Evolutionary conservation across 92 coral and sea anemone species (phyloP).

Genomic region (Ricordea florida): DNA sequence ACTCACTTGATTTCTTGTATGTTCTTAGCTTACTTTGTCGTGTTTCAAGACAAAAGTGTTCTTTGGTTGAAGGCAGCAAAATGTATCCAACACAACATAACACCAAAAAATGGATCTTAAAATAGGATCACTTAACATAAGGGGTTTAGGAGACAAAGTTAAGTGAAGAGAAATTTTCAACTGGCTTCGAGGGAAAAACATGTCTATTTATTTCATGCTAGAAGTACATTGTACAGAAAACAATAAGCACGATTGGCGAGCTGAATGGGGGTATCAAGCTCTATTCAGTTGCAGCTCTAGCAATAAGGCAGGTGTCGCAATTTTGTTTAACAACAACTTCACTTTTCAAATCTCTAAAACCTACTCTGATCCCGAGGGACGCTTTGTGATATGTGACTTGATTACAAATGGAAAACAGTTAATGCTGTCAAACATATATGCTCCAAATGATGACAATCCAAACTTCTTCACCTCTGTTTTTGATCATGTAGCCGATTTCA

Average conservation of each 20-base stretch:
- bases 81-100: too few relatives aligned
- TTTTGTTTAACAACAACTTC: conserved; percentile 29
- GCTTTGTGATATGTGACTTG: conserved; percentile 2
- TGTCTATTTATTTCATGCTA: conserved; percentile 8
- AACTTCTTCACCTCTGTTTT: neutral
- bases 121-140: too few relatives aligned
- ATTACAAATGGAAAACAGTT: neutral
- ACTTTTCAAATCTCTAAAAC: neutral
- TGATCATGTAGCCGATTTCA: neutral
- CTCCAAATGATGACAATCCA: neutral
- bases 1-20: too few relatives aligned
- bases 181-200: conserved; percentile 21
- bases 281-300: conserved; percentile 12
- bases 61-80: too few relatives aligned
- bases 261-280: conserved; percentile 27
- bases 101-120: too few relatives aligned
- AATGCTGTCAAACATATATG: neutral
- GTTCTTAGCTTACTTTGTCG: too few relatives aligned
- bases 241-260: neutral
- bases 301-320: conserved; percentile 38
- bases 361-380: neutral
- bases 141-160: conserved; percentile 15
- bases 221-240: conserved; percentile 28
- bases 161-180: conserved; percentile 17
- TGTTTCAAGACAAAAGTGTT: too few relatives aligned